Base-by-base conservation (phyloP, 2,797 vertebrate genomes). In the Netta rufina region DNA sequence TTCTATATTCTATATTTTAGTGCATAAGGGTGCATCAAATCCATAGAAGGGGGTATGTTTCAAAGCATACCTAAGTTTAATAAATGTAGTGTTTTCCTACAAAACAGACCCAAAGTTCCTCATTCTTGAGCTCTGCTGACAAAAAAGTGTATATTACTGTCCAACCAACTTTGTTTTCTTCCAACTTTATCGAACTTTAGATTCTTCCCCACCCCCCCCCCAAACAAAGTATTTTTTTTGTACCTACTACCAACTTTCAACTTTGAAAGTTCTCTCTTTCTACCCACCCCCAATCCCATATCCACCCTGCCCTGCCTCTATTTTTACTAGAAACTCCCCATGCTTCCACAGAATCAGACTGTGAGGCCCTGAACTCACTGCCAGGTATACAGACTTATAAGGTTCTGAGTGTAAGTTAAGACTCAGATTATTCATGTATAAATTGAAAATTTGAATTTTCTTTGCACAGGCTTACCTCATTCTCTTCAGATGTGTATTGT, bases 401-500 rank as follows among this genome's bases (percentile, higher is more conserved):
- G 30, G 15, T 33, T 78, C 57, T 86, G 28, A 17, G 11, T 66
- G 11, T 39, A 45, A 54, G 17, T 49, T 75, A 51, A 20, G 14
- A 61, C 51, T 65, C 27, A 58, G 27, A 25, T 20, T 32, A 61
- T 33, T 80, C 24, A 5, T 4, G 16, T 25, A 66, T 7, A 80
- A 54, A 60, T 8, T 76, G 72, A 38, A 82, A 49, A 67, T 8
- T 27, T 56, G 8, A 60, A 61, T 67, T 64, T 56, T 56, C 56
- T 64, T 53, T 36, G n/a, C 38, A 30, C 13, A 57, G 58, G 17
- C 93, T 98, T 98, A 99, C 99, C 97, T 96, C 93, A 93, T 98
- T 99, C 75, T 97, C 92, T 65, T 97, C 96, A 62, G 98, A 97
- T 51, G 90, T 25, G 16, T 98, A 99, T 19, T 96, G 96, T 27